These are phyloP conservation scores for Corapipo altera DNA, from an alignment of 2,113 vertebrate genomes.

Conservation along the genomic window DNA sequence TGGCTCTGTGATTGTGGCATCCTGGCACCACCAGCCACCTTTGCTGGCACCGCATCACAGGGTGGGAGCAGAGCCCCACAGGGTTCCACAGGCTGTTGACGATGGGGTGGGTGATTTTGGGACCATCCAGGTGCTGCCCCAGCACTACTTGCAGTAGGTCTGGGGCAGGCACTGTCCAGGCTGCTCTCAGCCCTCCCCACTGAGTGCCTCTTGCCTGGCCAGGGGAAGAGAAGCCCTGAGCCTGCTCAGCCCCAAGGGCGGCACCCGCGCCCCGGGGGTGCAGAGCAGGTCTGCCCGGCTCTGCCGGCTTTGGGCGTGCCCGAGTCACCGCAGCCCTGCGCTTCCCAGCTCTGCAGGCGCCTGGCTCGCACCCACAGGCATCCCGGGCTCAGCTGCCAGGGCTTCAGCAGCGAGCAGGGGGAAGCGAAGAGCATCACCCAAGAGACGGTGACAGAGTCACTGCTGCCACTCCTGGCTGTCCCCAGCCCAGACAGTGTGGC, in stretches of 20 bases:
- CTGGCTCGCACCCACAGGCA: background rate
- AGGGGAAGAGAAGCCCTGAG: background rate
- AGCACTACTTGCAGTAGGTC: background rate
- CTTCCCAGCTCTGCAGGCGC: background rate
- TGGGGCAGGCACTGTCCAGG: background rate
- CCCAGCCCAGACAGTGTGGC: background rate
- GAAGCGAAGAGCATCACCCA: background rate
- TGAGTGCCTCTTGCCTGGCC: background rate
- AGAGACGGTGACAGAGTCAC: background rate
- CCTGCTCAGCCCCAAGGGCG: background rate
- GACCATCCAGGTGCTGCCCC: background rate
- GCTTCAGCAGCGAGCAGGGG: background rate
- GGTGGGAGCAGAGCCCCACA: background rate
- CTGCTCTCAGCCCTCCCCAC: background rate
- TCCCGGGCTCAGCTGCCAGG: background rate
- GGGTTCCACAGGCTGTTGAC: background rate
- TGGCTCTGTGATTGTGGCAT: fast-evolving
- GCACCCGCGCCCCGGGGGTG: background rate
- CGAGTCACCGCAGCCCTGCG: background rate
- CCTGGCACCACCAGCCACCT: background rate
- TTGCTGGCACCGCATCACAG: background rate
- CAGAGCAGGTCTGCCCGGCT: conserved; percentile 56
- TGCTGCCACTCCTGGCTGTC: background rate
- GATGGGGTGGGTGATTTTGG: background rate
- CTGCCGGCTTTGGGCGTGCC: background rate